Percentiles rank a stretch among this genome's conserved stretches.
Conservation (phyloP, 1,140 invertebrate genomes). For the Brachionus rubens region DNA sequence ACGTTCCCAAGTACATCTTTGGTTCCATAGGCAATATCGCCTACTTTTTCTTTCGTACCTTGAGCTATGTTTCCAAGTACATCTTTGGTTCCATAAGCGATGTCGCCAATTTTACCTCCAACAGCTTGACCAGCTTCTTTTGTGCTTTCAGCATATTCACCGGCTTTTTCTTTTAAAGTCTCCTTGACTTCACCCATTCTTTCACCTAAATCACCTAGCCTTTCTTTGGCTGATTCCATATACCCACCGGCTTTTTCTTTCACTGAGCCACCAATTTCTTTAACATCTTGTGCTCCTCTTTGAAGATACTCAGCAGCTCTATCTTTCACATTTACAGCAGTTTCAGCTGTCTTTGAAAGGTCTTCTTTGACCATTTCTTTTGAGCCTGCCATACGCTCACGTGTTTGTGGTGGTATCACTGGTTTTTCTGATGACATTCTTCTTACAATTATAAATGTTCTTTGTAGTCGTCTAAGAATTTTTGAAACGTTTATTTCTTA, state of each 20-base stretch:
- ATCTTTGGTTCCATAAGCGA: background rate
- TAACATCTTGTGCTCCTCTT: background rate
- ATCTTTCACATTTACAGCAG: background rate
- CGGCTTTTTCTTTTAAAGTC: slow-evolving; percentile 7
- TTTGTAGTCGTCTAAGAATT: slow-evolving; percentile 22
- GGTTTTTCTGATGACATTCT: slow-evolving; percentile 29
- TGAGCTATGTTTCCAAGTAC: background rate
- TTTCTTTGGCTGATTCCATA: slow-evolving; percentile 25
- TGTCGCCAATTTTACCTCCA: too few relatives aligned
- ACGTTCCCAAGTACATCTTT: background rate
- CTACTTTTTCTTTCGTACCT: background rate
- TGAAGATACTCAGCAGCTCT: background rate
- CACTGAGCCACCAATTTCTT: background rate
- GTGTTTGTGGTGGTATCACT: background rate
- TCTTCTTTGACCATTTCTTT: slow-evolving; percentile 25
- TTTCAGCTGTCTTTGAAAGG: background rate
- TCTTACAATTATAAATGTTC: slow-evolving; percentile 6
- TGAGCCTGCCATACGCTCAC: background rate
- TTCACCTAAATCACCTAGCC: background rate
- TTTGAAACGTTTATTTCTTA: slow-evolving; percentile 23
- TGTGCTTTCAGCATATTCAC: background rate
- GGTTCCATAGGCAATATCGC: background rate
- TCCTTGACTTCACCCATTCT: background rate
- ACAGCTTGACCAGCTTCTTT: too few relatives aligned
- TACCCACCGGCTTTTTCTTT: slow-evolving; percentile 1